Evolutionary conservation across 2,797 vertebrate genomes (phyloP).

Genomic region (Carapus acus): DNA sequence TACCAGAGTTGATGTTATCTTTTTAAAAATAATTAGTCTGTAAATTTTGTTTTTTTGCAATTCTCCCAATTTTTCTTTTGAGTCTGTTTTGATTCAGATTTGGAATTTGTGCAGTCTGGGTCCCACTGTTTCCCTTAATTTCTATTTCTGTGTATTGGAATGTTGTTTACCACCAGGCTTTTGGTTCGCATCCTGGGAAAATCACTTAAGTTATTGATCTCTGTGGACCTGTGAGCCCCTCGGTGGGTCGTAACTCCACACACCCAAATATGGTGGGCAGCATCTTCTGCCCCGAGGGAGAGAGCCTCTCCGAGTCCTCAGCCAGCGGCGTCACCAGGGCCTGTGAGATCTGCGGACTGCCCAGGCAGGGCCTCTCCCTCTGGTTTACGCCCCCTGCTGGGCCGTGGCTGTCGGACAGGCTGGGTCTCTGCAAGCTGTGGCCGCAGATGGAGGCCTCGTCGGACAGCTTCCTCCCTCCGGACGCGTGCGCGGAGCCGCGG

Average conservation of each 20-base stretch:
- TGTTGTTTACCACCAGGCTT: no score
- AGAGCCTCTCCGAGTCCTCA: slow-evolving; percentile 76
- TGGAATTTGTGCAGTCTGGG: no score
- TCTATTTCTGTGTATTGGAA: no score
- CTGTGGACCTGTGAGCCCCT: no score
- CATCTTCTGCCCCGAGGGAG: slow-evolving; percentile 83
- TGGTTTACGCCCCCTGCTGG: slow-evolving; percentile 52
- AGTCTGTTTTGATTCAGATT: no score
- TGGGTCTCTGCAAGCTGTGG: slow-evolving; percentile 78
- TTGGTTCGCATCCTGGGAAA: no score
- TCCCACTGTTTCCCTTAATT: no score
- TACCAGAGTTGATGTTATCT: no score
- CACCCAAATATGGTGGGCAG: slow-evolving; percentile 88
- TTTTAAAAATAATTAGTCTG: no score
- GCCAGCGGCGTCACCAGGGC: slow-evolving; percentile 51
- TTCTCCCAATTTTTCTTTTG: no score
- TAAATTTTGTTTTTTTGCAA: no score
- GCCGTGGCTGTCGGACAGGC: slow-evolving; percentile 73
- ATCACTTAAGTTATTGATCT: no score
- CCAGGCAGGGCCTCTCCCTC: slow-evolving; percentile 60
- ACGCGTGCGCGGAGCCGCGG: slow-evolving; percentile 76
- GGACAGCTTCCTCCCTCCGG: slow-evolving; percentile 81
- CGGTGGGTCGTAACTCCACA: slow-evolving; percentile 1
- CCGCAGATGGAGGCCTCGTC: slow-evolving; percentile 90
- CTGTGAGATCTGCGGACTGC: slow-evolving; percentile 65